Base-by-base conservation (phyloP, 2,888 invertebrate species). In the Lottia scabra region DNA sequence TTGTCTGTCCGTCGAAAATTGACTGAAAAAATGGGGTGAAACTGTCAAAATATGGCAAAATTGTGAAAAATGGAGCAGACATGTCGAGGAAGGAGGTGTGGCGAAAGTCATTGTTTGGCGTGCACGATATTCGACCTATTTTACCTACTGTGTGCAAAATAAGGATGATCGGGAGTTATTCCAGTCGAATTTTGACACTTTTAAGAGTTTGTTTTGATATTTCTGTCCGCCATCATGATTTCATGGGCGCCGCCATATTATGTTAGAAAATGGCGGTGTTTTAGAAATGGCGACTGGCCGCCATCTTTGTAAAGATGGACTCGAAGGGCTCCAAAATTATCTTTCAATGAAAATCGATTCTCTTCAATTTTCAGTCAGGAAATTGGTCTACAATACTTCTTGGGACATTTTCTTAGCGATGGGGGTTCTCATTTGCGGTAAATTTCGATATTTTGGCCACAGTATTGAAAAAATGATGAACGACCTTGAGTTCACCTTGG, bases 201-300 rank as follows among this genome's bases (percentile, higher is more conserved):
- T 79, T 78, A 63, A 26, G 62, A 45, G 83, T 85, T 85, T 88
- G 87, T 87, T 88, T 87, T 87, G 86, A 83, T 86, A 84, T 79
- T 77, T 73, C 65, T 75, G 90, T 90, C 91, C 91, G 91, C 91
- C 92, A 92, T 92, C 89, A 91, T 89, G 81, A 82, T 78, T 77
- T 88, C 89, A 90, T 91, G 92, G 92, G 91, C 91, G 92, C 92
- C 92, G 92, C 92, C 92, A 92, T 92, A 91, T 92, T 92, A 81
- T 83, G 80, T 76, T 48, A 64, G 81, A 92, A 91, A 78, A 92
- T 92, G 92, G 92, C 92, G 90, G 91, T 91, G 88, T 86, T 83
- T 83, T 84, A 81, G 84, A 83, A 85, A 91, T 91, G 91, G 91
- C 91, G 90, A 90, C 87, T 75, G 84, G 87, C 82, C 84, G 90